These are phyloP conservation scores for Opisthograptis luteolata DNA, from an alignment of 2,888 invertebrate species.

Conservation along the genomic window DNA sequence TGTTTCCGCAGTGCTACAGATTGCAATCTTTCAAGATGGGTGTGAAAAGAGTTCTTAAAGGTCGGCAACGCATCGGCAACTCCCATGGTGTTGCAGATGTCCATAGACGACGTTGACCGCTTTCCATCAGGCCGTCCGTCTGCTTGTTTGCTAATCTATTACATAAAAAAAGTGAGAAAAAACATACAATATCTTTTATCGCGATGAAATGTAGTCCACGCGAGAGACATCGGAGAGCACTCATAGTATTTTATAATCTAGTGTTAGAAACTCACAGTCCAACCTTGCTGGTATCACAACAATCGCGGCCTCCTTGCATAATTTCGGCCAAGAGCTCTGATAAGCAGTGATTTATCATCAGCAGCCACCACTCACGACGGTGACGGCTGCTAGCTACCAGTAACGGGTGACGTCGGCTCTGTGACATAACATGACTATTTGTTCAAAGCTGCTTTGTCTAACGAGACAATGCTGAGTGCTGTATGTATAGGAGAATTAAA, in stretches of 20 bases:
- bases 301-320: constrained; percentile 3
- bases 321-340: constrained; percentile 15
- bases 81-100: too few species aligned
- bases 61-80: too few species aligned
- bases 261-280: not conserved
- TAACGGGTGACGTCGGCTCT: constrained; percentile 6
- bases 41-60: too few species aligned
- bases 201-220: too few species aligned
- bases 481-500: constrained; percentile 16
- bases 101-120: too few species aligned
- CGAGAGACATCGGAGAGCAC: too few species aligned
- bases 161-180: too few species aligned
- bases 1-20: too few species aligned
- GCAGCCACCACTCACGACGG: not conserved
- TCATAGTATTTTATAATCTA: not conserved
- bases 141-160: too few species aligned
- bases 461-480: constrained; percentile 1
- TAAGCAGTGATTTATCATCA: constrained; percentile 20
- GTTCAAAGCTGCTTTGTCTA: constrained; percentile 25
- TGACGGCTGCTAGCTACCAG: constrained; percentile 1
- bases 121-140: too few species aligned
- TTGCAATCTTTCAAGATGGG: too few species aligned
- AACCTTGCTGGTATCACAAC: constrained; percentile 4
- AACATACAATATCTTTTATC: too few species aligned
- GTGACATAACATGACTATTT: constrained; percentile 28